A percentile compares a stretch with the other conserved stretches of the same genome.
These are phyloP conservation scores for Epizoanthus scotinus DNA, from an alignment of 92 coral and sea anemone species.

Conservation along the genomic window DNA sequence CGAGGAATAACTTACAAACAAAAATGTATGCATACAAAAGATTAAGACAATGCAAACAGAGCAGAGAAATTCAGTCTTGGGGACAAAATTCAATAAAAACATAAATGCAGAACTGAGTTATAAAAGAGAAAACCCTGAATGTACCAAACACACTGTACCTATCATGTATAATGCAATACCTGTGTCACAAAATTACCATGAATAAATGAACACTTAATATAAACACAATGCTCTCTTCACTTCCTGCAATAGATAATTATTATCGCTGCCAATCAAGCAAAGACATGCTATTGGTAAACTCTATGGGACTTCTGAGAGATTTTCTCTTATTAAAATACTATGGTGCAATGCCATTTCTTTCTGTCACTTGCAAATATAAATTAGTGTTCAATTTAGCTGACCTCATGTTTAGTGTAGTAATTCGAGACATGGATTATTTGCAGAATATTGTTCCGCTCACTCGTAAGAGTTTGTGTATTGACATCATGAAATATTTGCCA, in stretches of 20 bases:
- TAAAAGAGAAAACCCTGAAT: neutral
- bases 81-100: too few relatives aligned
- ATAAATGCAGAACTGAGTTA: neutral
- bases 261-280: neutral
- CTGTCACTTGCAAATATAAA: constrained; percentile 32
- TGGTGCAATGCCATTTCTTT: constrained; percentile 8
- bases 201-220: constrained; percentile 9
- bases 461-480: constrained; percentile 1
- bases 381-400: constrained; percentile 34
- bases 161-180: neutral
- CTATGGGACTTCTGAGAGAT: constrained; percentile 7
- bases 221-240: neutral
- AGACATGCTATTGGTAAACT: neutral
- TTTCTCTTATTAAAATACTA: constrained; percentile 39
- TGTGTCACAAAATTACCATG: neutral
- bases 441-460: neutral
- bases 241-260: constrained; percentile 2
- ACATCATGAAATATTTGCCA: constrained; percentile 18
- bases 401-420: constrained; percentile 25
- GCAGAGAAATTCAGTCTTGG: neutral
- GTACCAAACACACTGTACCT: neutral
- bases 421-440: constrained; percentile 13
- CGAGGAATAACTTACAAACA: neutral
- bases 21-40: neutral
- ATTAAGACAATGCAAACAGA: neutral